A percentile compares a stretch with the other conserved stretches of the same genome.
These are phyloP conservation scores for Pipa parva DNA, from an alignment of 2,113 vertebrate species.

Conservation along the genomic window DNA sequence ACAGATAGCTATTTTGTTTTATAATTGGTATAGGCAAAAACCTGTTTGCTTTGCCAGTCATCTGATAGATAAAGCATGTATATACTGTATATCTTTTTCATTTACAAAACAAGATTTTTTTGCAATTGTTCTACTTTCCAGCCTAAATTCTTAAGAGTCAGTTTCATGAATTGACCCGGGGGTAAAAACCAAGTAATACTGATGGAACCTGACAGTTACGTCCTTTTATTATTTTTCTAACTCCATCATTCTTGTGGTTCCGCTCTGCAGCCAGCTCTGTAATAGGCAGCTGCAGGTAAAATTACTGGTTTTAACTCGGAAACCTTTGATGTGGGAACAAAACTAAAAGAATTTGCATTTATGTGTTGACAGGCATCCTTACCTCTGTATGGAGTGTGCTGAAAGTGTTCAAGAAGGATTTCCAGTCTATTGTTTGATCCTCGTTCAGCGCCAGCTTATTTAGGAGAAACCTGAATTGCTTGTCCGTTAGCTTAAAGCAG, in stretches of 20 bases:
- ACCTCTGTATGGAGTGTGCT: conserved; percentile 50
- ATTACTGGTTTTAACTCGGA: conserved; percentile 16
- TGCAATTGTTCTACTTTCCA: too few species aligned
- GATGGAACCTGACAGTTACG: not conserved
- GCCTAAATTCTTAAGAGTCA: too few species aligned
- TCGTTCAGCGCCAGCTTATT: conserved; percentile 53
- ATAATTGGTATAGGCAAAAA: too few species aligned
- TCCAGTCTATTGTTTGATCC: conserved; percentile 55
- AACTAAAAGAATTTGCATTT: not conserved
- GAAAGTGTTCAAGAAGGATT: conserved; percentile 59
- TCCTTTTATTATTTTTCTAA: not conserved
- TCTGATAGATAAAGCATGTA: too few species aligned
- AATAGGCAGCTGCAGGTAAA: conserved; percentile 14
- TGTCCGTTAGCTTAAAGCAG: conserved; percentile 57
- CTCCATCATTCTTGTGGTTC: not conserved
- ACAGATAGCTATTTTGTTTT: too few species aligned
- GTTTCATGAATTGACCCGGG: too few species aligned
- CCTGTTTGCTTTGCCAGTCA: too few species aligned
- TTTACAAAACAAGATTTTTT: too few species aligned
- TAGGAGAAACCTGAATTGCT: conserved; percentile 60
- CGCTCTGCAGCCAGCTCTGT: not conserved
- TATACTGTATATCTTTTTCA: too few species aligned
- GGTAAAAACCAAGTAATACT: not conserved
- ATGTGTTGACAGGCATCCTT: conserved; percentile 11
- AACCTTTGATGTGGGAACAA: conserved; percentile 10